A percentile compares a stretch with the other conserved stretches of the same genome.
Conservation (phyloP, 2,888 invertebrate genomes). For the Andrena bicolor region DNA sequence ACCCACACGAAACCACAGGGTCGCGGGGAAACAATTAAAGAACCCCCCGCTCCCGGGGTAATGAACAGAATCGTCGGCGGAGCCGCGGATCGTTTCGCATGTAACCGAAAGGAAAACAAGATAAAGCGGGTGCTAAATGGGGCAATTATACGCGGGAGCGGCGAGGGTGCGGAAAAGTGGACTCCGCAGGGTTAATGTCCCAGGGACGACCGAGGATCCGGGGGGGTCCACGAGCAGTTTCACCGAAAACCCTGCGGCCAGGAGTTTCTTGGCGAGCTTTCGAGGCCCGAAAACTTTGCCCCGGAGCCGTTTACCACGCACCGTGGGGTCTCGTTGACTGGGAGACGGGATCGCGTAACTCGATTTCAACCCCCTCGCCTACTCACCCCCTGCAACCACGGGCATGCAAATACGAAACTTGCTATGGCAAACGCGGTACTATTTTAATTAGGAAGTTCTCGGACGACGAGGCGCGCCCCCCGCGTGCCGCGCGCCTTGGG, state of each 20-base stretch:
- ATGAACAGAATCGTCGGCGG: conserved; percentile 69
- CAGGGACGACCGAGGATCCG: conserved; percentile 6
- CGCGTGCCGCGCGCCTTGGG: neutral
- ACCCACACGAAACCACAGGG: neutral
- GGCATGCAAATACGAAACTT: conserved; percentile 63
- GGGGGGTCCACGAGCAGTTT: conserved; percentile 39
- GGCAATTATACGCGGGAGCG: conserved; percentile 70
- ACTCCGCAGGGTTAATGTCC: conserved; percentile 59
- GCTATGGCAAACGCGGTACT: conserved; percentile 37
- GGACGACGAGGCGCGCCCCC: neutral
- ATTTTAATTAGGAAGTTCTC: conserved; percentile 62
- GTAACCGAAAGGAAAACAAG: conserved; percentile 75
- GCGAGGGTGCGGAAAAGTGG: conserved; percentile 67
- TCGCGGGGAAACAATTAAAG: conserved; percentile 68
- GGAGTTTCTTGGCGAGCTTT: conserved; percentile 52
- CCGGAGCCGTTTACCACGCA: conserved; percentile 21
- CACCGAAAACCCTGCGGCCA: conserved; percentile 22
- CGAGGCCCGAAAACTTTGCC: conserved; percentile 23
- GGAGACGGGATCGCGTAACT: conserved; percentile 56
- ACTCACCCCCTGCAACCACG: conserved; percentile 28
- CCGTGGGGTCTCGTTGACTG: conserved; percentile 28
- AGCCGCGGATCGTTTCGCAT: conserved; percentile 67
- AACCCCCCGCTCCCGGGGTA: conserved; percentile 53
- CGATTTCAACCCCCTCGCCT: conserved; percentile 57
- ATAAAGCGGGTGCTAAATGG: conserved; percentile 72